These are phyloP conservation scores for Sebastolobus altivelis DNA, from an alignment of 2,797 vertebrate species.

Conservation along the genomic window DNA sequence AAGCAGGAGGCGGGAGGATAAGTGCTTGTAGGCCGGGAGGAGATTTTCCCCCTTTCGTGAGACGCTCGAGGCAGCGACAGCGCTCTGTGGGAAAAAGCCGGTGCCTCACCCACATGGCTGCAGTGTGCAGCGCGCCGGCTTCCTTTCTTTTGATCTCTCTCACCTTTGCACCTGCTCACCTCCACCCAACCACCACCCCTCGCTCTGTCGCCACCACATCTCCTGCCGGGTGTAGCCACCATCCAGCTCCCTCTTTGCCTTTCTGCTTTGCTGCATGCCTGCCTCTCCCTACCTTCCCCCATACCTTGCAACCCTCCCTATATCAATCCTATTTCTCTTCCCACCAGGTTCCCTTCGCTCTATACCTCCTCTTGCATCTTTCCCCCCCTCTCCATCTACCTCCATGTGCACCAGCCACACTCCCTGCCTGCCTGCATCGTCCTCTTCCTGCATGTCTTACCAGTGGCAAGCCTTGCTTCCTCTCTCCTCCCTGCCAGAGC, in stretches of 20 bases:
- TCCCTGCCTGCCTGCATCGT: conserved; percentile 41
- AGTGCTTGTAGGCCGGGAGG: conserved; percentile 28
- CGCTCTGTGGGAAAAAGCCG: conserved; percentile 55
- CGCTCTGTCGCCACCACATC: conserved; percentile 35
- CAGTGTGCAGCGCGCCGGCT: conserved; percentile 67
- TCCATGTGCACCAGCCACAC: conserved; percentile 53
- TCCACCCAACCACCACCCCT: conserved; percentile 32
- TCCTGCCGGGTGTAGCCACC: conserved; percentile 18
- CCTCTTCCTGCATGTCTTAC: conserved; percentile 41
- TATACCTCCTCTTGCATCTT: conserved; percentile 5
- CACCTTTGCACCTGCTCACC: conserved; percentile 37
- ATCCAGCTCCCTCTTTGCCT: conserved; percentile 23
- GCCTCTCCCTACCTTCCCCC: conserved; percentile 59
- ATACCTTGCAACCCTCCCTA: conserved; percentile 39
- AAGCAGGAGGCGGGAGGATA: conserved; percentile 40
- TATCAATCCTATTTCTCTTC: conserved; percentile 4
- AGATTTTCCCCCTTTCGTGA: conserved; percentile 13
- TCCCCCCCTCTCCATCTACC: conserved; percentile 7
- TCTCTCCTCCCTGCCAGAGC: conserved; percentile 50
- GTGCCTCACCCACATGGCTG: conserved; percentile 84
- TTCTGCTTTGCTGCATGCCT: conserved; percentile 54
- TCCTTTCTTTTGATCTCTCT: conserved; percentile 29
- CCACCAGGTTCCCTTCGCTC: conserved; percentile 8
- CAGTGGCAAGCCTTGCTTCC: conserved; percentile 39
- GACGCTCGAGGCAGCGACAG: conserved; percentile 38